Percentiles rank a stretch among this genome's conserved stretches.
Evolutionary conservation across 2,113 vertebrate species (phyloP).

Genomic region (Lepus timidus): DNA sequence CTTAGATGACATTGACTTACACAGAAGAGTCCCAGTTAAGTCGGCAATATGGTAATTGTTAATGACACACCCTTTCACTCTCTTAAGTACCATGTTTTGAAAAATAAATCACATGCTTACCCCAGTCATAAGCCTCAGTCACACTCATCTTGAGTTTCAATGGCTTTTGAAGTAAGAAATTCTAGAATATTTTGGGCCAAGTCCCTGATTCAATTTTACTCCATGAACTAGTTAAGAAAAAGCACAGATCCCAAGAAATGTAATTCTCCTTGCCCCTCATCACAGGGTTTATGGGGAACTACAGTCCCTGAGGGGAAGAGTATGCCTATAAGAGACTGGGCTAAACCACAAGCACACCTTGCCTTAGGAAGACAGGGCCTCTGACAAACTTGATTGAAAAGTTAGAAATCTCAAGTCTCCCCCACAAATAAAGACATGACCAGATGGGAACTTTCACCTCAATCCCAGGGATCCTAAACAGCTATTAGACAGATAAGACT

Average conservation of each 20-base stretch:
- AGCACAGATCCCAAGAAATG: background rate
- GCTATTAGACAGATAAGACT: background rate
- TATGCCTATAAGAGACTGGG: background rate
- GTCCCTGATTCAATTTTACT: conserved; percentile 27
- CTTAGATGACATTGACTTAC: background rate
- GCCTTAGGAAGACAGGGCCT: background rate
- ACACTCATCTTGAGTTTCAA: conserved; percentile 20
- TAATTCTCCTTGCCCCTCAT: background rate
- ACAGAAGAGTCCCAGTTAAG: background rate
- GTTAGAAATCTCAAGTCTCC: background rate
- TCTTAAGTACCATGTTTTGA: background rate
- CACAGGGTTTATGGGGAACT: background rate
- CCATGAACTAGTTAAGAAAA: background rate
- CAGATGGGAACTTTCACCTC: background rate
- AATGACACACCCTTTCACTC: background rate
- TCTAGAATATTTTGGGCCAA: conserved; percentile 19
- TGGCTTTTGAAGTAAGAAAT: conserved; percentile 12
- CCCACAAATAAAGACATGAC: background rate
- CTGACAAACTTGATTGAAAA: conserved; percentile 4
- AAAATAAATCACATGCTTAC: background rate
- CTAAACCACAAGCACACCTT: background rate
- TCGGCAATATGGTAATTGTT: background rate
- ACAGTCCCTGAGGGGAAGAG: background rate
- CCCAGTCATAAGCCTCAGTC: background rate
- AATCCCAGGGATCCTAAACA: background rate